phyloP scores from a whole-genome alignment of 2,888 invertebrate species.

The Sesia apiformis region DNA sequence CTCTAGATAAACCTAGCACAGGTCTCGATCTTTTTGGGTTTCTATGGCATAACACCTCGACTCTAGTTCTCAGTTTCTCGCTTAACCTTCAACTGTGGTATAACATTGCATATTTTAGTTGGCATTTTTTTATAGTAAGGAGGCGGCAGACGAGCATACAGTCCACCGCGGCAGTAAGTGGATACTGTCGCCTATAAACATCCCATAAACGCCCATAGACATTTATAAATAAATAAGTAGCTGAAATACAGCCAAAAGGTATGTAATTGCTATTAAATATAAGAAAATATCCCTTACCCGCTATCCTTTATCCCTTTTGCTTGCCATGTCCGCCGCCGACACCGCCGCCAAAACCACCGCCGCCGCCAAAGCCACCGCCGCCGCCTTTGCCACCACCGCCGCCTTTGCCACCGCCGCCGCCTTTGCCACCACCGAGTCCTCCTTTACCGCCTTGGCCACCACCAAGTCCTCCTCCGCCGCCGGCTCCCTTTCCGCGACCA shows the following conservation, averaged over 20 bases:
- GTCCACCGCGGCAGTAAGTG: background rate
- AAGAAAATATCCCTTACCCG: conserved; percentile 22
- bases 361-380: conserved; percentile 4
- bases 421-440: conserved; percentile 3
- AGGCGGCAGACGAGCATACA: too few relatives aligned
- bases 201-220: too few relatives aligned
- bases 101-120: background rate
- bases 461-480: conserved; percentile 16
- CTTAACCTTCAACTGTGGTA: too few relatives aligned
- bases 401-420: conserved; percentile 6
- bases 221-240: too few relatives aligned
- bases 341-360: conserved; percentile 2
- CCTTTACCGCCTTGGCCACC: background rate
- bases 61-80: background rate
- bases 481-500: conserved; percentile 25
- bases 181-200: too few relatives aligned
- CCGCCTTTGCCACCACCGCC: conserved; percentile 8
- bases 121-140: background rate
- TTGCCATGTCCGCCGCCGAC: conserved; percentile 21
- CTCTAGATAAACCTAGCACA: too few relatives aligned
- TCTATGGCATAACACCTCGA: too few relatives aligned
- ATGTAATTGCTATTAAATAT: background rate
- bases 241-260: too few relatives aligned
- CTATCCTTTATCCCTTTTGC: conserved; percentile 26
- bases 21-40: too few relatives aligned